Evolutionary conservation across 2,888 invertebrate species (phyloP).

Genomic region (Tipula vernalis): DNA sequence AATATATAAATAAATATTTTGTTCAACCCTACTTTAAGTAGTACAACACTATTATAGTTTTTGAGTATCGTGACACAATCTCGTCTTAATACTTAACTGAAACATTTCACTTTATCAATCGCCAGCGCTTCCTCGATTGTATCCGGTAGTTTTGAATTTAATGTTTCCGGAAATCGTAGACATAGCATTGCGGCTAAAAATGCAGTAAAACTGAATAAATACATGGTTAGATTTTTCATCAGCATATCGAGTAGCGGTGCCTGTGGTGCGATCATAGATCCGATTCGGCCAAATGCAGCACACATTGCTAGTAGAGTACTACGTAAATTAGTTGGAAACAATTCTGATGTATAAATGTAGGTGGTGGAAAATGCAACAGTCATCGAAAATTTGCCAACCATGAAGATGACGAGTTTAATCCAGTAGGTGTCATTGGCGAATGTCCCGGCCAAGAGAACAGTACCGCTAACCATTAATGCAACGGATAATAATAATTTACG

Average conservation of each 20-base stretch:
- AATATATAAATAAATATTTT: neutral
- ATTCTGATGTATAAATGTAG: constrained; percentile 56
- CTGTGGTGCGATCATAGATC: constrained; percentile 59
- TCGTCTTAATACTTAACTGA: neutral
- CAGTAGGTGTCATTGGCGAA: constrained; percentile 22
- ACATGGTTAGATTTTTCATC: constrained; percentile 33
- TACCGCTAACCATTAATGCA: constrained; percentile 44
- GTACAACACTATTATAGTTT: neutral
- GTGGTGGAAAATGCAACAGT: constrained; percentile 52
- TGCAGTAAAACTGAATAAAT: constrained; percentile 41
- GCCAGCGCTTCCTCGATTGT: constrained; percentile 41
- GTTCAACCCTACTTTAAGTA: neutral
- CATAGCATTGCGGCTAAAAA: constrained; percentile 39
- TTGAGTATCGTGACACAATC: neutral
- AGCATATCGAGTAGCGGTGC: constrained; percentile 42
- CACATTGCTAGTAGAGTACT: constrained; percentile 53
- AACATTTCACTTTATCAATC: constrained; percentile 18
- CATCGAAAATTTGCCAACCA: constrained; percentile 51
- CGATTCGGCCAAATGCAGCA: constrained; percentile 55
- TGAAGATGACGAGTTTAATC: constrained; percentile 31
- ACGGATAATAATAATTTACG: constrained; percentile 44
- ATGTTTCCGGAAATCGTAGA: constrained; percentile 43
- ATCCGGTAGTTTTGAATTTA: constrained; percentile 41
- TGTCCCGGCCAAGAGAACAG: constrained; percentile 26
- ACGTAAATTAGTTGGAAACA: constrained; percentile 55